phyloP scores from a whole-genome alignment of 2,113 vertebrate species.

The Eulacestoma nigropectus region DNA sequence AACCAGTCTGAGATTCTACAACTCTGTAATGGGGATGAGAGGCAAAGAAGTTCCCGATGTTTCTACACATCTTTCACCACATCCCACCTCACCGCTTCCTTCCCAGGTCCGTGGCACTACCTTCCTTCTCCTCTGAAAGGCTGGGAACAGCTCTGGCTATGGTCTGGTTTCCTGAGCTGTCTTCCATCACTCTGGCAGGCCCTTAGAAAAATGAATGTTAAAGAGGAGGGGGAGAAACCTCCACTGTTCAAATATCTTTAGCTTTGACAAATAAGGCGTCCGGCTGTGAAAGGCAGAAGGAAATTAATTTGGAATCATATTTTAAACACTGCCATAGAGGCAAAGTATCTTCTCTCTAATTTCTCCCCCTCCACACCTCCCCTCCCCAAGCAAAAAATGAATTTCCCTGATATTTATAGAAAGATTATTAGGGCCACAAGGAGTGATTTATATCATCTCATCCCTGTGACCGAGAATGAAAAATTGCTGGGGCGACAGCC shows the following conservation, averaged over 20 bases:
- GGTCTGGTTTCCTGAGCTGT: neutral
- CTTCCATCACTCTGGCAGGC: conserved; percentile 26
- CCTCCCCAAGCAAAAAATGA: conserved; percentile 34
- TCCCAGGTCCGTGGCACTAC: neutral
- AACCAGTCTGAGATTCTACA: neutral
- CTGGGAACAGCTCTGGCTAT: neutral
- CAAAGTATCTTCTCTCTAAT: conserved; percentile 40
- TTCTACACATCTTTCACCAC: neutral
- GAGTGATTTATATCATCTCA: conserved; percentile 70
- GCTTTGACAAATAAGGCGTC: conserved; percentile 75
- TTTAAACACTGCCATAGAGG: conserved; percentile 68
- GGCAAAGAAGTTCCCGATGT: neutral
- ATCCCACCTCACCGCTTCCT: neutral
- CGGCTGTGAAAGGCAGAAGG: conserved; percentile 57
- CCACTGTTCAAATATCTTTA: conserved; percentile 56
- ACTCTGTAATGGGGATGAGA: neutral
- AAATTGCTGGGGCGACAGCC: conserved; percentile 7
- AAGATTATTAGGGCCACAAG: conserved; percentile 72
- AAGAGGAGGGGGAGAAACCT: conserved; percentile 19
- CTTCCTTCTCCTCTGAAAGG: neutral
- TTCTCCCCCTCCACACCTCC: neutral
- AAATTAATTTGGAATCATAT: conserved; percentile 78
- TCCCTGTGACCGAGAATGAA: conserved; percentile 61
- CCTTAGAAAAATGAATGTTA: conserved; percentile 22
- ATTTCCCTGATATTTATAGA: conserved; percentile 76